Evolutionary conservation across 2,797 vertebrate genomes (phyloP).

Genomic region (Clarias laeviceps): DNA sequence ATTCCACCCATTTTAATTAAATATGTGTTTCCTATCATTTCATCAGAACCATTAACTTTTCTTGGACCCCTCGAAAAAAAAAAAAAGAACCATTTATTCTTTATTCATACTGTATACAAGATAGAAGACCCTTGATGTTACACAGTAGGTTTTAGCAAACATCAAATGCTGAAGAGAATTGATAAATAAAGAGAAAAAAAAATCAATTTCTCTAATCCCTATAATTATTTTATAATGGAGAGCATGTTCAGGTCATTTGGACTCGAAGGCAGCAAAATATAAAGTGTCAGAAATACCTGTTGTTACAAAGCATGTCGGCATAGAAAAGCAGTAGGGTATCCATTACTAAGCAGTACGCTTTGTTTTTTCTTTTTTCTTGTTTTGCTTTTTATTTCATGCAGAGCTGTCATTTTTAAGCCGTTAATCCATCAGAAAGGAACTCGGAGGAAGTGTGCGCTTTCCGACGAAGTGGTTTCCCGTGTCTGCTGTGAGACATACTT

Average conservation of each 20-base stretch:
- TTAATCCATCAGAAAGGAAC: conserved; percentile 5
- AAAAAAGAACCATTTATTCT: neutral
- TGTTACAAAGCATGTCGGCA: neutral
- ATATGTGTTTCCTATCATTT: neutral
- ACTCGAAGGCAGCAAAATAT: neutral
- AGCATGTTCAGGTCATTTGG: no score
- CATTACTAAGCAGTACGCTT: neutral
- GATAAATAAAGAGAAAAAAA: neutral
- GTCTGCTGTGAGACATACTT: neutral
- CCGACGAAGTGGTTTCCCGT: neutral
- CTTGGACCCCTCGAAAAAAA: no score
- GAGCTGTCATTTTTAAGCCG: neutral
- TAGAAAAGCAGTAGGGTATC: neutral
- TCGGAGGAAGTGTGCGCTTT: neutral
- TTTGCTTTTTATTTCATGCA: neutral
- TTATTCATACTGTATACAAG: neutral
- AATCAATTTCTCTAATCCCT: neutral
- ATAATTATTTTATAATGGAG: neutral
- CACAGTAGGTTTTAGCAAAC: neutral
- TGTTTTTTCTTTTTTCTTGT: neutral
- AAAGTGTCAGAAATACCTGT: neutral
- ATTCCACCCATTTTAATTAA: neutral
- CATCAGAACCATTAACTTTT: neutral
- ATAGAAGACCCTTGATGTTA: neutral
- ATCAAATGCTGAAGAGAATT: neutral